A percentile compares a stretch with the other conserved stretches of the same genome.
Evolutionary conservation across 2,888 invertebrate genomes (phyloP).

Genomic region (Ophion ellenae): DNA sequence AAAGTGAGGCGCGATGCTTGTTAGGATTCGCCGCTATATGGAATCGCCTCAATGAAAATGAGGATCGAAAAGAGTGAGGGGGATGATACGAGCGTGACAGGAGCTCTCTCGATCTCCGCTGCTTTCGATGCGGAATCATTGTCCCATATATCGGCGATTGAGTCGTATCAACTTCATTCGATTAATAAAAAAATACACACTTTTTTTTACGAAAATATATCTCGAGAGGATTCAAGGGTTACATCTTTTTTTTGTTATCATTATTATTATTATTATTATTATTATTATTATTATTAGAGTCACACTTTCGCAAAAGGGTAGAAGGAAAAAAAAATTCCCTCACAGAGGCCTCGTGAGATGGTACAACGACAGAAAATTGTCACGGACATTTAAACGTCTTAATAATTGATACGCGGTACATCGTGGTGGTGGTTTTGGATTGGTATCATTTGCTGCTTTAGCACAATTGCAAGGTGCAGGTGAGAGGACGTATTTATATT

Average conservation of each 20-base stretch:
- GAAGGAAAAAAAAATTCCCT: conserved; percentile 15
- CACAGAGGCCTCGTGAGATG: conserved; percentile 16
- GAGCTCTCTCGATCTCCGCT: conserved; percentile 61
- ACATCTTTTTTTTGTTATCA: conserved; percentile 51
- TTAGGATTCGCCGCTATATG: conserved; percentile 77
- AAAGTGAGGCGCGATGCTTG: conserved; percentile 62
- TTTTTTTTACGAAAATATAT: conserved; percentile 30
- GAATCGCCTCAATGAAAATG: conserved; percentile 85
- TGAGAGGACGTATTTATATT: conserved; percentile 67
- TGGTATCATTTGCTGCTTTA: conserved; percentile 79
- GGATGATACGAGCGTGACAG: conserved; percentile 46
- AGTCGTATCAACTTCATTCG: conserved; percentile 56
- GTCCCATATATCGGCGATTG: conserved; percentile 51
- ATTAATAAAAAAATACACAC: not conserved
- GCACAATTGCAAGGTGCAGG: conserved; percentile 75
- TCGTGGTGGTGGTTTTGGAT: conserved; percentile 80
- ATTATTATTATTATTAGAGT: conserved; percentile 51
- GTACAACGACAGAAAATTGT: conserved; percentile 16
- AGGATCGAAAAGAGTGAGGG: conserved; percentile 61
- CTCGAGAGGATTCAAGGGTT: conserved; percentile 56
- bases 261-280: conserved; percentile 46
- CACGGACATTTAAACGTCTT: conserved; percentile 14
- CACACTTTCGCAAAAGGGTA: conserved; percentile 18
- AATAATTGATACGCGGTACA: conserved; percentile 63
- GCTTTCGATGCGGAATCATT: conserved; percentile 30